Base-by-base conservation (phyloP, 2,888 invertebrate species). In the Synanthedon formicaeformis region DNA sequence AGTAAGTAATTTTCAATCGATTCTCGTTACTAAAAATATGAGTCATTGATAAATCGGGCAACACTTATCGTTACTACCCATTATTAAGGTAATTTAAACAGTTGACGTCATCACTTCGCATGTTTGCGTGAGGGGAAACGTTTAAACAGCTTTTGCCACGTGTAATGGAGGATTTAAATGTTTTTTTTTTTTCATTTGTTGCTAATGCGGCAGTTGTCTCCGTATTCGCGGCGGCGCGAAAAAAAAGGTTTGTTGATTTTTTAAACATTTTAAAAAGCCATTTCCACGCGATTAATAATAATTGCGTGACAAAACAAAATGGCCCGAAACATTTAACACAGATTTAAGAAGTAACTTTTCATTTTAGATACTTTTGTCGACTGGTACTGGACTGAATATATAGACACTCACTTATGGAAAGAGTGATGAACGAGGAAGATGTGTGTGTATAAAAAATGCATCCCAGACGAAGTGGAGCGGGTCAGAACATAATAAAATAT, bases 41-140 rank as follows among this genome's bases (percentile, higher is more conserved):
- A 41, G 3, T 13, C 34, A 48, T 41, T 51, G 12, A 12, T 18
- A 5, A 51, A 27, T 41, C 48, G 11, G 8, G 51, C 51, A 41
- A 51, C 51, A 12, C 60, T 53, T 55, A 53, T 51, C 56, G 54
- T 58, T 58, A 57, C 57, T 55, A 54, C 57, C 57, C 58, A 58
- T 58, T 58, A 58, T 57, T 58, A 60, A 57, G 58, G 60, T 58
- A 58, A 60, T 60, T 60, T 57, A 56, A 58, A 56, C 58, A 59
- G 58, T 59, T 58, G 57, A 58, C 58, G 58, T 60, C 54, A 54
- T 54, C 50, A 52, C 50, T 51, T 58, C 56, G 57, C 58, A 56
- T 58, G 58, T 55, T 58, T 56, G 57, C 56, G 53, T 54, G 54
- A 49, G 53, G 50, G 55, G 48, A 57, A 40, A 56, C 55, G 57